These are phyloP conservation scores for Phocides pigmalion DNA, from an alignment of 1,140 invertebrate genomes.

Conservation along the genomic window DNA sequence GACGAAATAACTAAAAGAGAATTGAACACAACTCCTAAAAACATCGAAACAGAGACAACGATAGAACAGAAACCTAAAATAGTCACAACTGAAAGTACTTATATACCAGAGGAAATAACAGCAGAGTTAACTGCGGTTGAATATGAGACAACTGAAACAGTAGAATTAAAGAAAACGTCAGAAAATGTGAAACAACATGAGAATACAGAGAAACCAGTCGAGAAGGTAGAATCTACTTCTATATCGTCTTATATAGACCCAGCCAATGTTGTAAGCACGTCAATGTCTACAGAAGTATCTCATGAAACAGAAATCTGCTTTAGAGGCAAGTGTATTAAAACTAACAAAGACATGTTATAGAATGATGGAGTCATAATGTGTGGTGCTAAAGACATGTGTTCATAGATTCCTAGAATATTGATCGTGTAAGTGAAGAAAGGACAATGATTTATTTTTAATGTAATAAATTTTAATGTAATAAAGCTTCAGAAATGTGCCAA, in stretches of 20 bases:
- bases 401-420: slow-evolving; percentile 44
- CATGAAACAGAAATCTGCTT: slow-evolving; percentile 95
- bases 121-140: slow-evolving; percentile 40
- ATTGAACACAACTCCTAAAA: slow-evolving; percentile 39
- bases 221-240: slow-evolving; percentile 62
- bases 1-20: slow-evolving; percentile 34
- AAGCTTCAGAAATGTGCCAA: slow-evolving; percentile 15
- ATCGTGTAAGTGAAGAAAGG: slow-evolving; percentile 44
- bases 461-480: too few relatives aligned
- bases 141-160: slow-evolving; percentile 41
- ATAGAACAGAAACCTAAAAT: slow-evolving; percentile 45
- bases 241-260: slow-evolving; percentile 81
- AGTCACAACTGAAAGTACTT: slow-evolving; percentile 65
- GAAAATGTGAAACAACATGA: slow-evolving; percentile 25
- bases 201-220: slow-evolving; percentile 52
- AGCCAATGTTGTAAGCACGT: slow-evolving; percentile 86
- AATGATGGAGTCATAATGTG: slow-evolving; percentile 32
- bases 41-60: slow-evolving; percentile 19
- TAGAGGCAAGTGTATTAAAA: slow-evolving; percentile 92
- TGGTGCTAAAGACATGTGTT: slow-evolving; percentile 66
- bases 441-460: slow-evolving; percentile 34
- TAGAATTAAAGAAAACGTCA: slow-evolving; percentile 28
- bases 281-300: slow-evolving; percentile 91
- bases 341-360: slow-evolving; percentile 79
- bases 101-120: slow-evolving; percentile 73